phyloP scores from a whole-genome alignment of 2,888 invertebrate genomes.

The Acanthococcus lagerstroemiae region DNA sequence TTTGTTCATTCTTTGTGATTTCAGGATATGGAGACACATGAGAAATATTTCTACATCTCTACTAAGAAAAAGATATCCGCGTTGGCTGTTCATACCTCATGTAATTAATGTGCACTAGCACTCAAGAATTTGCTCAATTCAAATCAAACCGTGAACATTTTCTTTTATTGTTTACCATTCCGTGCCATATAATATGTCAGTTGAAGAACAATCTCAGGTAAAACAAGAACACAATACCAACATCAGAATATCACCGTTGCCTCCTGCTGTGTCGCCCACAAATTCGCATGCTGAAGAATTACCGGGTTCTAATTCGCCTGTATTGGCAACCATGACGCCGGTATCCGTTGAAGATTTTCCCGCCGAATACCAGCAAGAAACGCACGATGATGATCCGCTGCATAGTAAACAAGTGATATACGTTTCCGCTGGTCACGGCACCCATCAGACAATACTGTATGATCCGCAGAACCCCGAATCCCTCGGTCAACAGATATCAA shows the following conservation, averaged over 20 bases:
- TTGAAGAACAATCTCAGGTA: background rate
- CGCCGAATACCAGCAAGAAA: conserved; percentile 36
- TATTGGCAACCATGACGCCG: conserved; percentile 77
- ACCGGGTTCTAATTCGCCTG: conserved; percentile 46
- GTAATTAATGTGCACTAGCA: no score
- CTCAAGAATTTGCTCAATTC: conserved; percentile 1
- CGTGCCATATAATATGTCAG: conserved; percentile 21
- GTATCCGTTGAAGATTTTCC: conserved; percentile 52
- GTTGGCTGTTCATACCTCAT: no score
- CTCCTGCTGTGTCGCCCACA: conserved; percentile 25
- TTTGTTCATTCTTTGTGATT: no score
- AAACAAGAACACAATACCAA: conserved; percentile 12
- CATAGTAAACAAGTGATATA: conserved; percentile 37
- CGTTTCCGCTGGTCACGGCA: conserved; percentile 34
- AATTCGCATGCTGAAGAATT: conserved; percentile 16
- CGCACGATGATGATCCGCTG: background rate
- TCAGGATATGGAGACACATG: no score
- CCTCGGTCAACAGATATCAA: conserved; percentile 31
- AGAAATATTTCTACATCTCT: no score
- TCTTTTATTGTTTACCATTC: no score
- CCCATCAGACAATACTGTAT: conserved; percentile 33
- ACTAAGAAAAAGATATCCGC: no score
- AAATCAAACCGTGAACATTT: no score
- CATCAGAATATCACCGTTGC: conserved; percentile 24
- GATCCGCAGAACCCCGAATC: conserved; percentile 33